Evolutionary conservation across 2,888 invertebrate genomes (phyloP), one percentile per base, ranked within the genome.

Genomic region (Amorpha juglandis): DNA sequence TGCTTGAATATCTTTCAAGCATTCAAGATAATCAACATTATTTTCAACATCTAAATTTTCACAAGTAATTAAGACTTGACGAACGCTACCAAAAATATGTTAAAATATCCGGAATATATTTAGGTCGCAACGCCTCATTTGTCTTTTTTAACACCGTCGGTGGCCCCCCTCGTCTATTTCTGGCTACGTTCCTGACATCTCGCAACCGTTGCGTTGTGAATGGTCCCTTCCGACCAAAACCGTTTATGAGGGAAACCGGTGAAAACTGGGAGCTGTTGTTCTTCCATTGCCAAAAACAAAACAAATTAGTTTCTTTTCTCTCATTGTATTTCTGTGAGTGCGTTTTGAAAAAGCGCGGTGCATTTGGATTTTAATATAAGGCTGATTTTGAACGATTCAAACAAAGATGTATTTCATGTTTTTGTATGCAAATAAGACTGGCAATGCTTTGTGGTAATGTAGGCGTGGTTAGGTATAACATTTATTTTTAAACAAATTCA

Each of bases 211-310:
- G 58, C 62, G 67, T 63, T 33, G 69, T 62, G 53, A 68, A 68
- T 63, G 62, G 68, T 65, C 63, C 69, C 73, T 79, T 80, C 77
- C 75, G 79, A 74, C 76, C 78, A 27, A 78, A 83, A 83, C 78
- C 78, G 81, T 85, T 85, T 86, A 83, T 78, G 80, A 82, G 80
- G 86, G 84, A 84, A 77, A 72, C 76, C 78, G 67, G 74, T 71
- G 72, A 74, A 77, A 81, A 58, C 19, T 58, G 55, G 55, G 38
- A 80, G 74, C 79, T 72, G 79, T 79, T 86, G 85, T 86, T 88
- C 78, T 87, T 84, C 77, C 83, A 86, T 89, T 87, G 86, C 80
- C 77, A 71, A 76, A 79, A 84, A 87, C 83, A 84, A 87, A 86
- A 86, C 81, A 78, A 76, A 82, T 81, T 75, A 78, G 78, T 81